Conservation (phyloP, 1,140 invertebrate genomes). For the Lutraria rhynchaena region DNA sequence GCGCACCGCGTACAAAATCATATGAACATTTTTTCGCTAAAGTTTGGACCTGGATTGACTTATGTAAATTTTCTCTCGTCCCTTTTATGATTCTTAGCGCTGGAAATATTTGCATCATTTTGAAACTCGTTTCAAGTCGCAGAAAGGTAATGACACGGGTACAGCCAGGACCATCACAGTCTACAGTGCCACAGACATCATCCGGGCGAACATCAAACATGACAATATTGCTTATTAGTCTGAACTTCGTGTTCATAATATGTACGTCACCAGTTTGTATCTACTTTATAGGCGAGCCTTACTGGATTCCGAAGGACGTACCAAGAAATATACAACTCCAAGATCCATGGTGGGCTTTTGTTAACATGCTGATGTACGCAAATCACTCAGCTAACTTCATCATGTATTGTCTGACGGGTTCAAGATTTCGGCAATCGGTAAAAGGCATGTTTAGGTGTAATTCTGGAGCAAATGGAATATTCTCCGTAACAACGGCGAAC, state of each 20-base stretch:
- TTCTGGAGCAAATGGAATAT: background rate
- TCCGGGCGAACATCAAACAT: constrained; percentile 58
- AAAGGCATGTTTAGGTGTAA: constrained; percentile 37
- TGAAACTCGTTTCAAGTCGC: constrained; percentile 38
- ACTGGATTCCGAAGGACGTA: constrained; percentile 41
- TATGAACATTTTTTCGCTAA: constrained; percentile 54
- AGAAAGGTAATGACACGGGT: constrained; percentile 13
- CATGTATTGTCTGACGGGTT: constrained; percentile 71
- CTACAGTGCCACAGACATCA: background rate
- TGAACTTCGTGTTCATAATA: constrained; percentile 66
- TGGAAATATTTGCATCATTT: constrained; percentile 66
- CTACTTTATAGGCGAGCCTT: constrained; percentile 63
- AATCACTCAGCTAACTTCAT: constrained; percentile 75
- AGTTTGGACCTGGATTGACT: constrained; percentile 70
- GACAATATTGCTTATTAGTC: constrained; percentile 60
- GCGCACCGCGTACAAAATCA: constrained; percentile 22
- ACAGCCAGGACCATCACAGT: background rate
- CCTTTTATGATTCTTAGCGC: constrained; percentile 61
- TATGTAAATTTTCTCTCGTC: constrained; percentile 64
- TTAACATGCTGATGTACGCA: constrained; percentile 65
- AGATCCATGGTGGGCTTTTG: constrained; percentile 59
- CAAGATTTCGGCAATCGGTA: constrained; percentile 66
- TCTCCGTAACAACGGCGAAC: background rate
- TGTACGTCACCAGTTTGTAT: constrained; percentile 65
- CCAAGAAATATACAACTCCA: constrained; percentile 13